Conservation (phyloP, 2,888 invertebrate species). For the Laspeyria flexula region DNA sequence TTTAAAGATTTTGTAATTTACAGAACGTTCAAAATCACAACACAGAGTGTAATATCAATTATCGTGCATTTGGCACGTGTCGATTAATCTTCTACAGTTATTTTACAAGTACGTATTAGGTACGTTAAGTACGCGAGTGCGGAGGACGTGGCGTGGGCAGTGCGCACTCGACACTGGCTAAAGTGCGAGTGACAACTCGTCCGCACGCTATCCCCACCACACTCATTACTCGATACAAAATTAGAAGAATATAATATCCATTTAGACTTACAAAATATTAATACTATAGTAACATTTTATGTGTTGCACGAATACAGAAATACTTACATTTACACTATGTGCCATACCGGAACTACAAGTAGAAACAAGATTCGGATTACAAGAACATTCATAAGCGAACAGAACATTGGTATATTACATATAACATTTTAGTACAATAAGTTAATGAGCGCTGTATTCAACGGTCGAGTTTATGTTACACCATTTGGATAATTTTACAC, state of each 20-base stretch:
- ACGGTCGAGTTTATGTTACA: slow-evolving; percentile 42
- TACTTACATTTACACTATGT: slow-evolving; percentile 66
- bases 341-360: slow-evolving; percentile 57
- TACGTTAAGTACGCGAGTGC: slow-evolving; percentile 54
- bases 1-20: slow-evolving; percentile 81
- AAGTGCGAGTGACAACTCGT: too few species aligned
- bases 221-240: slow-evolving; percentile 79
- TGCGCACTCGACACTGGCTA: slow-evolving; percentile 38
- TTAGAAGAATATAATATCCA: slow-evolving; percentile 86
- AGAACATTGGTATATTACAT: slow-evolving; percentile 36
- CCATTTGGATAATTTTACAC: slow-evolving; percentile 43
- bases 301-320: slow-evolving; percentile 76
- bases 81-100: slow-evolving; percentile 71
- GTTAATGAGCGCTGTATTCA: slow-evolving; percentile 51
- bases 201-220: too few species aligned
- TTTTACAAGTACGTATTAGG: slow-evolving; percentile 74
- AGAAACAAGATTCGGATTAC: slow-evolving; percentile 40
- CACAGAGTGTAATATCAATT: slow-evolving; percentile 87
- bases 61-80: slow-evolving; percentile 80
- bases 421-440: slow-evolving; percentile 37
- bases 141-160: slow-evolving; percentile 29
- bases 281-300: slow-evolving; percentile 74
- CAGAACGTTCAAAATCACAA: slow-evolving; percentile 87
- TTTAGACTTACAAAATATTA: slow-evolving; percentile 83
- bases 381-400: slow-evolving; percentile 47